Percentiles rank a stretch among this genome's conserved stretches.
Evolutionary conservation across 2,797 vertebrate genomes (phyloP).

Genomic region (Eulemur albifrons): DNA sequence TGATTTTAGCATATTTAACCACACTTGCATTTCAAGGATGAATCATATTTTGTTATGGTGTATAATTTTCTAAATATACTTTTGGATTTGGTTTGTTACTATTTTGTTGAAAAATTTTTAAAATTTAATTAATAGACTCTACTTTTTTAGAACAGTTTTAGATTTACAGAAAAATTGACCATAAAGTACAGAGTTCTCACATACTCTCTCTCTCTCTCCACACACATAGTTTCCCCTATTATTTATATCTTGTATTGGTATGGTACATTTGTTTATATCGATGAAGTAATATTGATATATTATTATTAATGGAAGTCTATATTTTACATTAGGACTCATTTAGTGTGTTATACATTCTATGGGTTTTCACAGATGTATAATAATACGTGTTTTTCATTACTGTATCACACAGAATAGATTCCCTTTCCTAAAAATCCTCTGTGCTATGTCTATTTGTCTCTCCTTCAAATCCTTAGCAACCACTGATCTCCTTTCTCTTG

Average conservation of each 20-base stretch:
- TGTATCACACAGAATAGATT: not conserved
- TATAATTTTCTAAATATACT: not conserved
- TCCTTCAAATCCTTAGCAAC: not conserved
- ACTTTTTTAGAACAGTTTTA: not conserved
- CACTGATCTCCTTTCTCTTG: not conserved
- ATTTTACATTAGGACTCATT: not conserved
- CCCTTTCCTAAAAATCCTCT: not conserved
- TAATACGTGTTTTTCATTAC: not conserved
- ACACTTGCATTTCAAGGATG: not conserved
- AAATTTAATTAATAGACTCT: not conserved
- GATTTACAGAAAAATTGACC: not conserved
- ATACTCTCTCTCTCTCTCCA: not conserved
- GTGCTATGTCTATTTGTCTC: not conserved
- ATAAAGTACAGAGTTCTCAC: not conserved
- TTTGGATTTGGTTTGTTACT: not conserved
- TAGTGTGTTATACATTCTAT: not conserved
- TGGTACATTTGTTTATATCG: not conserved
- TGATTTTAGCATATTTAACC: not conserved
- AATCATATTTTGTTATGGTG: not conserved
- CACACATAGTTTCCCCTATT: not conserved
- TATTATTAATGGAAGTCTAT: not conserved
- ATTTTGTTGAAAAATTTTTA: not conserved
- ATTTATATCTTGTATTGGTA: not conserved
- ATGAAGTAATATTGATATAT: not conserved
- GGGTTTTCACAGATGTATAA: not conserved